Percentiles rank a stretch among this genome's conserved stretches.
Conservation (phyloP, 2,113 vertebrate genomes). For the Haliaeetus leucogaster region DNA sequence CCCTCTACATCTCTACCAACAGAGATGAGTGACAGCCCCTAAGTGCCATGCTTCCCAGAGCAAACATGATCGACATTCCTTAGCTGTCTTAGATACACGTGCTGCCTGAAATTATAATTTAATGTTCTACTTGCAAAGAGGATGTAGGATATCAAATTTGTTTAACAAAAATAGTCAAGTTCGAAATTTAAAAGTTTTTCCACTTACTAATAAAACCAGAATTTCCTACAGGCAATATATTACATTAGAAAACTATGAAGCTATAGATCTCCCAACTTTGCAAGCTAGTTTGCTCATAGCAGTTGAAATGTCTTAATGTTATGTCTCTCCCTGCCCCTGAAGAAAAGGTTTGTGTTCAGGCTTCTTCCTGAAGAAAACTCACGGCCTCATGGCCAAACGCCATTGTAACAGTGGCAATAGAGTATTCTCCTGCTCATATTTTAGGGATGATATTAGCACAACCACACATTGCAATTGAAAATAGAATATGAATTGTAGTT, state of each 20-base stretch:
- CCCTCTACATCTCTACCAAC: not conserved
- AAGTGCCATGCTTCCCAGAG: not conserved
- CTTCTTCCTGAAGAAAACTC: not conserved
- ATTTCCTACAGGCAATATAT: not conserved
- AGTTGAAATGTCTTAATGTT: not conserved
- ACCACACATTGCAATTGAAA: not conserved
- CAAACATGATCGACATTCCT: slow-evolving; percentile 47
- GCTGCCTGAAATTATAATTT: not conserved
- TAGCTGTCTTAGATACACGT: not conserved
- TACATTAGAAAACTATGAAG: not conserved
- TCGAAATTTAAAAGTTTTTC: not conserved
- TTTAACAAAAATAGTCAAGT: not conserved
- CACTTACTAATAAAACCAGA: not conserved
- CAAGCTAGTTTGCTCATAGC: not conserved
- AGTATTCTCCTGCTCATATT: not conserved
- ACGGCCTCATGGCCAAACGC: not conserved
- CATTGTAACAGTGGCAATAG: rapidly evolving
- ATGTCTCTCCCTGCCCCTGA: not conserved
- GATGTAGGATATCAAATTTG: not conserved
- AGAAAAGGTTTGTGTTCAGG: not conserved
- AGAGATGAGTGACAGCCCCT: not conserved
- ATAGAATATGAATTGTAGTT: not conserved
- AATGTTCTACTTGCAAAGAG: not conserved
- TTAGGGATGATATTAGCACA: not conserved
- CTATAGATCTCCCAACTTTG: not conserved